A percentile compares a stretch with the other conserved stretches of the same genome.
Evolutionary conservation across 1,140 invertebrate genomes (phyloP).

Genomic region (Marisa cornuarietis): DNA sequence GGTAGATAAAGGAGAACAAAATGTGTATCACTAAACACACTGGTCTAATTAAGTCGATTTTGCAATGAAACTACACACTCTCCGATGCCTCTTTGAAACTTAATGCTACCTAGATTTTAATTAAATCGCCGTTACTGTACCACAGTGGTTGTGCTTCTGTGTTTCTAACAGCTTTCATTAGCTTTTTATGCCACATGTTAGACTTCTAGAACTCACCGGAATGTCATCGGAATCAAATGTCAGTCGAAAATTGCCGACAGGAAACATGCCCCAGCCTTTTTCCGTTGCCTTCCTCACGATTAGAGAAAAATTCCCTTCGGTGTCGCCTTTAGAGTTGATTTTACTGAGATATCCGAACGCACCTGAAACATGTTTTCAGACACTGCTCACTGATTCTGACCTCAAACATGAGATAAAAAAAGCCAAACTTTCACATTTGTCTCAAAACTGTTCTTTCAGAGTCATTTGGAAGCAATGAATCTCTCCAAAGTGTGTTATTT

Average conservation of each 20-base stretch:
- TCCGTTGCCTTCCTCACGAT: constrained; percentile 38
- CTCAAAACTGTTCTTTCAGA: neutral
- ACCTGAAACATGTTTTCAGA: constrained; percentile 41
- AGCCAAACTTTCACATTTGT: neutral
- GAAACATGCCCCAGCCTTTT: constrained; percentile 45
- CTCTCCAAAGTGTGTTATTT: too few relatives aligned
- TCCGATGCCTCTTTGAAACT: neutral
- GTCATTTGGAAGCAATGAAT: too few relatives aligned
- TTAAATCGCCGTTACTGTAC: neutral
- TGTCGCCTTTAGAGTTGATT: constrained; percentile 58
- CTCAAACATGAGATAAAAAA: neutral
- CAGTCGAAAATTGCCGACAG: constrained; percentile 53
- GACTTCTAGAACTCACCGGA: constrained; percentile 41
- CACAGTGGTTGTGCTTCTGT: neutral
- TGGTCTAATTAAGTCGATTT: neutral
- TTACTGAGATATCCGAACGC: constrained; percentile 58
- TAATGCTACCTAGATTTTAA: neutral
- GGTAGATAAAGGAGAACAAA: neutral
- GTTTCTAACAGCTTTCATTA: neutral
- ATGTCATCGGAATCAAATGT: constrained; percentile 42
- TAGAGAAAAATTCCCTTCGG: constrained; percentile 61
- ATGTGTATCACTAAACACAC: neutral
- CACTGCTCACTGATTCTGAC: neutral
- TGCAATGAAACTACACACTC: neutral
- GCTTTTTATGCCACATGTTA: neutral